phyloP scores from a whole-genome alignment of 2,888 invertebrate species.

The Eurytoma adleriae region DNA sequence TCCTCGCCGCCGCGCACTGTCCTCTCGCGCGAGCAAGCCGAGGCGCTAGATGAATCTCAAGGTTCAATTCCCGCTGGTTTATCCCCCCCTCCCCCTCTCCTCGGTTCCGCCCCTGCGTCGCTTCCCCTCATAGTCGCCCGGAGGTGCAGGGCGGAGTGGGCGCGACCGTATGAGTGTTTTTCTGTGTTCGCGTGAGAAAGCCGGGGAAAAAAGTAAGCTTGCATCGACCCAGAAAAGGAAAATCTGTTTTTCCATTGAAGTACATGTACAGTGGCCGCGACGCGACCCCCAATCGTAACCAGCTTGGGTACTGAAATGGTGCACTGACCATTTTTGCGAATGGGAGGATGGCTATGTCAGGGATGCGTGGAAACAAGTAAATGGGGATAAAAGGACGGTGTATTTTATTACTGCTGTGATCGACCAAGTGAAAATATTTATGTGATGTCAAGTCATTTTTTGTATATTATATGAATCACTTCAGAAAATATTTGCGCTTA shows the following conservation, averaged over 20 bases:
- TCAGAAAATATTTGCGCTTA: no score
- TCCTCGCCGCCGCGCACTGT: conserved; percentile 45
- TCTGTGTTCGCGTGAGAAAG: conserved; percentile 47
- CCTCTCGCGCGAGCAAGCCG: conserved; percentile 37
- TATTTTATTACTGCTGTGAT: neutral
- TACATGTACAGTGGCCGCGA: neutral
- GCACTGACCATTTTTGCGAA: no score
- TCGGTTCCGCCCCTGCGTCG: no score
- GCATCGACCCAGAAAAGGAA: conserved; percentile 30
- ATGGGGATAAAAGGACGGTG: no score
- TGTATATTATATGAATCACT: no score
- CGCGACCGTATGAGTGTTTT: conserved; percentile 54
- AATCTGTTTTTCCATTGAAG: conserved; percentile 33
- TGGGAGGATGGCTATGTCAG: no score
- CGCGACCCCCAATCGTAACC: no score
- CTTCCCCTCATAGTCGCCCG: conserved; percentile 50
- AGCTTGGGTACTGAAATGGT: no score
- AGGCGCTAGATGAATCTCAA: conserved; percentile 71
- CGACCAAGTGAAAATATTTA: no score
- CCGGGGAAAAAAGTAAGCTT: conserved; percentile 1
- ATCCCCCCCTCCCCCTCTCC: conserved; percentile 64
- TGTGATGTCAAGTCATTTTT: no score
- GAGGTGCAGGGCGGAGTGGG: conserved; percentile 56
- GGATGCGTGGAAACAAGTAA: no score
- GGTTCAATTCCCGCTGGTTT: conserved; percentile 73